phyloP scores from a whole-genome alignment of 2,797 vertebrate genomes.

The Alca torda region DNA sequence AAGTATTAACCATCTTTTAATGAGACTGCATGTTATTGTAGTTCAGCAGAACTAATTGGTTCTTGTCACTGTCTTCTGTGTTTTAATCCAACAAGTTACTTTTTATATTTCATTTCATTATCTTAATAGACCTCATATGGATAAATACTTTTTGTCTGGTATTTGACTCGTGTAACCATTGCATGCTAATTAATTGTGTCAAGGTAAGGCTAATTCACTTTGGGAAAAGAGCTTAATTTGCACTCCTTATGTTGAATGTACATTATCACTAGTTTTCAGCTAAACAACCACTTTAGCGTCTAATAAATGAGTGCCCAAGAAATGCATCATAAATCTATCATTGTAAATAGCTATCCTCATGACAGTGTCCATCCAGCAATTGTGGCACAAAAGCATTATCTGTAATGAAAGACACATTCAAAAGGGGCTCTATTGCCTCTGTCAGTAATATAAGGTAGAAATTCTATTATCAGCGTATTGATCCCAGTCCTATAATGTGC shows the following conservation, averaged over 20 bases:
- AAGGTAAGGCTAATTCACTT: slow-evolving; percentile 55
- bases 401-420: slow-evolving; percentile 51
- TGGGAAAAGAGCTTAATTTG: slow-evolving; percentile 54
- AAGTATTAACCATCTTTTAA: neutral
- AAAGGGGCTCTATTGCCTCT: slow-evolving; percentile 20
- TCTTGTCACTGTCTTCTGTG: neutral
- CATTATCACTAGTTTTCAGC: slow-evolving; percentile 49
- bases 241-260: neutral
- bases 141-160: slow-evolving; percentile 23
- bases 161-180: neutral
- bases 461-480: slow-evolving; percentile 53
- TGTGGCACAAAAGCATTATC: slow-evolving; percentile 42
- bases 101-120: neutral
- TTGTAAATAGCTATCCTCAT: slow-evolving; percentile 51
- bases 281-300: slow-evolving; percentile 64
- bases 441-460: slow-evolving; percentile 34
- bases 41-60: neutral
- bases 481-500: slow-evolving; percentile 63
- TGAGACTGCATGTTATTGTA: neutral
- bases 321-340: slow-evolving; percentile 58
- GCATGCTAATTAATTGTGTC: slow-evolving; percentile 28
- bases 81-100: neutral
- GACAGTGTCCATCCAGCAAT: slow-evolving; percentile 18
- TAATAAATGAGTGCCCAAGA: slow-evolving; percentile 55
- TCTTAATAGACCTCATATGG: neutral